Evolutionary conservation across 2,797 vertebrate genomes (phyloP), one percentile per base, ranked within the genome.

Genomic region (Macroramphosus scolopax): DNA sequence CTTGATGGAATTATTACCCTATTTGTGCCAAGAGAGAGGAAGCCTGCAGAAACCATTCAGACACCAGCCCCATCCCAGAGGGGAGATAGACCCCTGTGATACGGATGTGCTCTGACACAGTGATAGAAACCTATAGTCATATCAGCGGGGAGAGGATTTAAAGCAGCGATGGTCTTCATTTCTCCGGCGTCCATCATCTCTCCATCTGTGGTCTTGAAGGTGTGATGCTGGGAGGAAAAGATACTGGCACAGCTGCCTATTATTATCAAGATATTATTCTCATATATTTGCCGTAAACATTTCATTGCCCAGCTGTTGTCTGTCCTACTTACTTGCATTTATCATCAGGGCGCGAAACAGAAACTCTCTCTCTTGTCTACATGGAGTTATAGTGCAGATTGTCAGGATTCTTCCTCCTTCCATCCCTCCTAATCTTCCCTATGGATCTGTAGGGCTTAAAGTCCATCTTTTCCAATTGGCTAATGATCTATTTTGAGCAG

Each of bases 401-500:
- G 54, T 64, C 35, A 35, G 44, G 33, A 63, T 42, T 46, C 38
- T 37, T 51, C 49, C 42, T 62, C 44, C 49, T 69, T 30, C 61
- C 58, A 14, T 71, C 62, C 29, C 42, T 64, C 44, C 75, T 72
- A 77, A 81, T 85, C 79, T 73, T 42, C 29, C 1, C 47, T 68
- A 81, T 80, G 34, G 80, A 84, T 85, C 76, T 63, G 67, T n/a
- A 3, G 20, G 60, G 59, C 62, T 78, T 74, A 75, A 66, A 78
- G 69, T 81, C 78, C 78, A 78, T 77, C 64, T 74, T 72, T 75
- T 77, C 72, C 79, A 73, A 80, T 82, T 69, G 81, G 79, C 77
- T 88, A 88, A 88, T 87, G 79, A 88, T 86, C 82, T 81, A 84
- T 89, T 85, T 80, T 73, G 75, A 76, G 70, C 77, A 57, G 68